A percentile compares a stretch with the other conserved stretches of the same genome.
Conservation (phyloP, 2,797 vertebrate genomes). For the Brachyalestes nurse region DNA sequence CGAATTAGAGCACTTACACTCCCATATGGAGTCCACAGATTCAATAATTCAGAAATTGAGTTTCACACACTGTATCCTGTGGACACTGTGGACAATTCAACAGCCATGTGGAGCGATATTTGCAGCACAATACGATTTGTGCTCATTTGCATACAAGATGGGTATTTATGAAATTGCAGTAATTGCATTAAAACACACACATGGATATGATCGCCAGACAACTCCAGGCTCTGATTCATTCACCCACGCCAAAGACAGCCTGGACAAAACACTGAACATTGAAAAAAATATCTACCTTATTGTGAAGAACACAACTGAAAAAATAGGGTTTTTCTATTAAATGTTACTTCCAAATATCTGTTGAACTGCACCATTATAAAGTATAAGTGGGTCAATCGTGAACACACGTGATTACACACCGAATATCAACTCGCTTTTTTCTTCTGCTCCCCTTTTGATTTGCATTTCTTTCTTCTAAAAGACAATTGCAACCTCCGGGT, state of each 20-base stretch:
- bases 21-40: conserved; percentile 20
- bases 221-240: background rate
- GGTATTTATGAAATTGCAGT: conserved; percentile 30
- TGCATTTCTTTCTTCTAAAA: conserved; percentile 42
- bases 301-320: too few relatives aligned
- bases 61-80: conserved; percentile 18
- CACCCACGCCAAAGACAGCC: background rate
- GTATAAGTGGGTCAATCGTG: background rate
- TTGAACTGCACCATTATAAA: background rate
- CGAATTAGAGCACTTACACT: conserved; percentile 34
- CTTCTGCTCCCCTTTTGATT: background rate
- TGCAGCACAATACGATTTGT: conserved; percentile 25
- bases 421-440: background rate
- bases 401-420: conserved; percentile 19
- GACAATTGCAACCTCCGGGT: conserved; percentile 41
- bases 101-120: conserved; percentile 15
- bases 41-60: conserved; percentile 17
- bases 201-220: background rate
- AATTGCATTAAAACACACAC: conserved; percentile 18
- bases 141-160: conserved; percentile 44
- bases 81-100: conserved; percentile 42
- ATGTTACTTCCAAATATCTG: conserved; percentile 13
- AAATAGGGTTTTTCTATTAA: too few relatives aligned
- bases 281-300: too few relatives aligned
- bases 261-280: conserved; percentile 7